Conservation (phyloP, 1,140 invertebrate genomes). For the Leptinotarsa lineolata region DNA sequence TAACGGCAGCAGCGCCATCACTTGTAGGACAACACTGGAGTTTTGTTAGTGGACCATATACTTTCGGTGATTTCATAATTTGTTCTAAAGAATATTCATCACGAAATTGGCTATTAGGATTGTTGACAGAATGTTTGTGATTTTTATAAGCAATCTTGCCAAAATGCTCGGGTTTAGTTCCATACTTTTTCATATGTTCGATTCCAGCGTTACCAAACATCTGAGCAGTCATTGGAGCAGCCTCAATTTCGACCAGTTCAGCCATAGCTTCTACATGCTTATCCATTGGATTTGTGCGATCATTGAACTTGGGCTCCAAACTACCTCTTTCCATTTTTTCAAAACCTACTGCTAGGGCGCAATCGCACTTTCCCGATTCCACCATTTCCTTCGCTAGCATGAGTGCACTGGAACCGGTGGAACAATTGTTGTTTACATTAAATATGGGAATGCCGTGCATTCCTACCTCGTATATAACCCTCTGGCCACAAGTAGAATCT, state of each 20-base stretch:
- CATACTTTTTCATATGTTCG: conserved; percentile 98
- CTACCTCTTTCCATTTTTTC: conserved; percentile 98
- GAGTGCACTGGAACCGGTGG: conserved; percentile 92
- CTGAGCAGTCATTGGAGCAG: conserved; percentile 87
- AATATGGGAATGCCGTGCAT: conserved; percentile 96
- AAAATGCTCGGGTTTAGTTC: conserved; percentile 89
- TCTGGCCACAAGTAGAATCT: conserved; percentile 95
- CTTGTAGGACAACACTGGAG: conserved; percentile 97
- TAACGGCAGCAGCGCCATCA: conserved; percentile 90
- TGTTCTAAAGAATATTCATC: conserved; percentile 88
- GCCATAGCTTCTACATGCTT: conserved; percentile 88
- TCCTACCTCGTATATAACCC: conserved; percentile 90
- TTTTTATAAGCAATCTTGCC: conserved; percentile 98
- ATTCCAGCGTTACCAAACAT: conserved; percentile 95
- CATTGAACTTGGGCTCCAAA: conserved; percentile 76
- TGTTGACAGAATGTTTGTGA: conserved; percentile 94
- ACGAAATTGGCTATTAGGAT: conserved; percentile 93
- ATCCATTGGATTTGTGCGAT: conserved; percentile 92
- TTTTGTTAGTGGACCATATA: conserved; percentile 91
- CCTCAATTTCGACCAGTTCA: conserved; percentile 77
- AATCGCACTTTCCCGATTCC: conserved; percentile 81
- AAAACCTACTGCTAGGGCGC: conserved; percentile 92
- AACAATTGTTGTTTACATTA: conserved; percentile 99
- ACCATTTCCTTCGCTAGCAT: conserved; percentile 89
- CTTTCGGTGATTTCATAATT: conserved; percentile 80